Evolutionary conservation across 2,888 invertebrate genomes (phyloP).

Genomic region (Agapetus fuscipes): DNA sequence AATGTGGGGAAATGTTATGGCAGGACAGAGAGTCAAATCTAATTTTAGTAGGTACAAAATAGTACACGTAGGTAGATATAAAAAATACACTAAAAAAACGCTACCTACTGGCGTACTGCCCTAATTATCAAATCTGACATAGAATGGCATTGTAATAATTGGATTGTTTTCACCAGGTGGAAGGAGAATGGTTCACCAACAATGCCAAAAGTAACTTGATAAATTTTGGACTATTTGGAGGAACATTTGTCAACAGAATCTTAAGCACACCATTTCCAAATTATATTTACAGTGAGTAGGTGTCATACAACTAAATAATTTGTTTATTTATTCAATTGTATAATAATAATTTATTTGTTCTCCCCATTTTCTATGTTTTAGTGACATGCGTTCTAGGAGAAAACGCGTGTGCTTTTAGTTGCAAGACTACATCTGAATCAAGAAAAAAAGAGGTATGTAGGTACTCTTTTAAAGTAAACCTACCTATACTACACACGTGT

Average conservation of each 20-base stretch:
- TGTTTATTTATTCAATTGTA: neutral
- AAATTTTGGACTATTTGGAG: constrained; percentile 17
- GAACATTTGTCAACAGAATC: constrained; percentile 4
- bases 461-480: too few relatives aligned
- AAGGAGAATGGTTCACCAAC: constrained; percentile 8
- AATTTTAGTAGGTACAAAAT: too few relatives aligned
- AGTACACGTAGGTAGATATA: too few relatives aligned
- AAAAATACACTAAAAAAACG: too few relatives aligned
- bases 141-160: too few relatives aligned
- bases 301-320: neutral
- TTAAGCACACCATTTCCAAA: constrained; percentile 1
- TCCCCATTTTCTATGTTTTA: too few relatives aligned
- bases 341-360: too few relatives aligned
- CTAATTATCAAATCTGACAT: too few relatives aligned
- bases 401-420: constrained; percentile 15
- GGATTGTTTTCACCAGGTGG: constrained; percentile 4
- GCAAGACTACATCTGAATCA: constrained; percentile 10
- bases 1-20: too few relatives aligned
- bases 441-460: constrained; percentile 13
- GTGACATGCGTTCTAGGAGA: constrained; percentile 11
- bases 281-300: neutral
- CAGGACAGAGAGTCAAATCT: too few relatives aligned
- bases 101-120: too few relatives aligned
- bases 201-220: constrained; percentile 1
- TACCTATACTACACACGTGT: neutral